A percentile compares a stretch with the other conserved stretches of the same genome.
These are phyloP conservation scores for Pluvialis apricaria DNA, from an alignment of 2,113 vertebrate species.

Conservation along the genomic window DNA sequence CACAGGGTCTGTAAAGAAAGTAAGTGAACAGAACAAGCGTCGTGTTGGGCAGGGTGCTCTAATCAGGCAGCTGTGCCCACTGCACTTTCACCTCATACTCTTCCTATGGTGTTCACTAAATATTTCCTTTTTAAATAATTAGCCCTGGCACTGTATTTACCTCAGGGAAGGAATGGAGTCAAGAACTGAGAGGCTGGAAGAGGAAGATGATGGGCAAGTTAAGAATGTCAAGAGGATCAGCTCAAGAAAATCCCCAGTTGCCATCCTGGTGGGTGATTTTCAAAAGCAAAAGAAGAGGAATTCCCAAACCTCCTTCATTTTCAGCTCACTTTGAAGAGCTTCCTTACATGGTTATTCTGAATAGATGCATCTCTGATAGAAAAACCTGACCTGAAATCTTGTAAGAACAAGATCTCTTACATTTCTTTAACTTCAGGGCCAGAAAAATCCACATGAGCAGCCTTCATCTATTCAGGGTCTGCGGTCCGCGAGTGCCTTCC, in stretches of 20 bases:
- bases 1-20: not conserved
- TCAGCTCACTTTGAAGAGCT: not conserved
- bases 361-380: not conserved
- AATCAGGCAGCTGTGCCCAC: not conserved
- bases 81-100: not conserved
- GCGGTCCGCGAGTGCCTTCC: not conserved
- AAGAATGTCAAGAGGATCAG: not conserved
- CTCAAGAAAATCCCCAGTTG: not conserved
- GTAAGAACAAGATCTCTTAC: not conserved
- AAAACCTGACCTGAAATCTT: slow-evolving; percentile 30
- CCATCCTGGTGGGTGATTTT: not conserved
- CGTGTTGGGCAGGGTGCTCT: not conserved
- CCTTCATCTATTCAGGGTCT: not conserved
- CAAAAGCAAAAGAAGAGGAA: not conserved
- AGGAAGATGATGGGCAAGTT: not conserved
- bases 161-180: not conserved
- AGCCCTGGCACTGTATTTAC: not conserved
- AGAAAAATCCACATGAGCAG: slow-evolving; percentile 10
- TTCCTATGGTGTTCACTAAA: not conserved
- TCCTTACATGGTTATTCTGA: not conserved
- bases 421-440: slow-evolving; percentile 8
- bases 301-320: not conserved
- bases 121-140: not conserved
- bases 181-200: not conserved
- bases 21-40: not conserved